Base-by-base conservation (phyloP, 2,888 invertebrate genomes). In the Standfussiana lucernea region DNA sequence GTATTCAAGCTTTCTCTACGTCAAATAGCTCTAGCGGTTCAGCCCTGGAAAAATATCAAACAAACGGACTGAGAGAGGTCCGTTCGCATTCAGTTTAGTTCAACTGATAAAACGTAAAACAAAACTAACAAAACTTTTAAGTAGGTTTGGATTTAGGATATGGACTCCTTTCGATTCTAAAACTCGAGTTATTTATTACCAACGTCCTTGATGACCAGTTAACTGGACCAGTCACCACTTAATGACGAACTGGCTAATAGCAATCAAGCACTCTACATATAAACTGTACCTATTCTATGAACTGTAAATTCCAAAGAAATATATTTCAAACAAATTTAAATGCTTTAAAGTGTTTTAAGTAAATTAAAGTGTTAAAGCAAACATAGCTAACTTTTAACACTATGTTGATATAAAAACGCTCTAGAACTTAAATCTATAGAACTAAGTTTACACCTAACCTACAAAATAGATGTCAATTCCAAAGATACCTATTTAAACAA, bases 181-280 rank as follows among this genome's bases (percentile, higher is more conserved):
- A 47, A 68, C 68, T 45, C 6, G 56, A 64, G 37, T 47, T 45
- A 68, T 73, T 47, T 45, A 68, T 73, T 64, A 53, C 40, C 21
- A 62, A 42, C 28, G 81, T 61, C 87, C 84, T 86, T 81, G 77
- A 72, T 67, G 67, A 77, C 77, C 59, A 72, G 37, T 76, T 83
- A 64, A 50, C 56, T 68, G 35, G 24, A n/a, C 71, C 50, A 56
- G 72, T 75, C 45, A 6, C 50, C 32, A 62, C 45, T 61, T 78
- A 72, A 80, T 80, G 80, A 66, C 61, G 50, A 65, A 80, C 77
- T 64, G 18, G 21, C 35, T 18, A 53, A 59, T 11, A 56, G 56
- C 28, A 70, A 79, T 65, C n/a, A 72, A 61, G 37, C 50, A 28
- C 45, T 47, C 11, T 35, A 68, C 15, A 40, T 35, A n/a, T 62